A percentile compares a stretch with the other conserved stretches of the same genome.
Evolutionary conservation across 1,140 invertebrate genomes (phyloP).

Genomic region (Agrilus planipennis): DNA sequence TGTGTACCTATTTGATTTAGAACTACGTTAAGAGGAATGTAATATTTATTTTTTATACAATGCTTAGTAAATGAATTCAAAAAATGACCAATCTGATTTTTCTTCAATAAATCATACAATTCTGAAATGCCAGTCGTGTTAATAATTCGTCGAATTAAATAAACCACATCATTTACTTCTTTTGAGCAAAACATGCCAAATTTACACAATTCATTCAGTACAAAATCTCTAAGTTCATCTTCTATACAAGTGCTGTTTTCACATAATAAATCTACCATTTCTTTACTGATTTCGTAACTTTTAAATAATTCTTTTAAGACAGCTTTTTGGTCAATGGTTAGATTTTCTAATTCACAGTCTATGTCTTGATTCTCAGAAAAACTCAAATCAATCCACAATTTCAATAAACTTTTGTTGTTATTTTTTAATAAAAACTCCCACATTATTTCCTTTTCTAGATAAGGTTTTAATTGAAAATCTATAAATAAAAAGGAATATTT

Average conservation of each 20-base stretch:
- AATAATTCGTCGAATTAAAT: constrained; percentile 40
- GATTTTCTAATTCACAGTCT: constrained; percentile 34
- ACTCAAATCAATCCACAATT: constrained; percentile 39
- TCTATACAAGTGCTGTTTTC: constrained; percentile 10
- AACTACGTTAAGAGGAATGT: too few relatives aligned
- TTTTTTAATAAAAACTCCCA: constrained; percentile 40
- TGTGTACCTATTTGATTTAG: too few relatives aligned
- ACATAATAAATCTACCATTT: constrained; percentile 40
- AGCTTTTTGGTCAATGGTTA: constrained; percentile 35
- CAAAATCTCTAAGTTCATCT: constrained; percentile 9
- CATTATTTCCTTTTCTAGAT: constrained; percentile 36
- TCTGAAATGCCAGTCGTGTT: constrained; percentile 39
- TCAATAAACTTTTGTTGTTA: constrained; percentile 38
- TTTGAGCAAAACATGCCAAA: constrained; percentile 41
- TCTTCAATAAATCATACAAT: too few relatives aligned
- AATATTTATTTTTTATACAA: too few relatives aligned
- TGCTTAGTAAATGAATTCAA: too few relatives aligned
- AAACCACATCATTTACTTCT: constrained; percentile 38
- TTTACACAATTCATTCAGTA: constrained; percentile 37
- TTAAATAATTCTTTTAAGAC: constrained; percentile 38
- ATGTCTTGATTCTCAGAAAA: constrained; percentile 33
- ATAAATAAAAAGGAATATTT: too few relatives aligned
- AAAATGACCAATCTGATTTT: too few relatives aligned
- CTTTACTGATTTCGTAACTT: constrained; percentile 40
- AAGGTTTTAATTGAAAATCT: constrained; percentile 39